phyloP scores from a whole-genome alignment of 2,888 invertebrate genomes.

The Galerucella calmariensis region DNA sequence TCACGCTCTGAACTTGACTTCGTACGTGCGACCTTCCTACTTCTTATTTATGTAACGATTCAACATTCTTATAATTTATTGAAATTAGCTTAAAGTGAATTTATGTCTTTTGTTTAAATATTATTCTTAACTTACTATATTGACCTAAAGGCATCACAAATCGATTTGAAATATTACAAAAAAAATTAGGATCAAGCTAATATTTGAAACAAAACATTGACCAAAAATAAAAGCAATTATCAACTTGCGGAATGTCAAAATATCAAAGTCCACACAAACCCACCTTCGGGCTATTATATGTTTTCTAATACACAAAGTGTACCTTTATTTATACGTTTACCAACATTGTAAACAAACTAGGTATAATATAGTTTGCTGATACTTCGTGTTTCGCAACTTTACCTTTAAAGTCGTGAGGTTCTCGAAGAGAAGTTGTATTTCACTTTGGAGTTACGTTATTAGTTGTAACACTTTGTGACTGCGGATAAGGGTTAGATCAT shows the following conservation, averaged over 20 bases:
- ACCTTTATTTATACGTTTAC: constrained; percentile 4
- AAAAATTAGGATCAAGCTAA: too few species aligned
- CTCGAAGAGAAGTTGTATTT: constrained; percentile 28
- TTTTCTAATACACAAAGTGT: constrained; percentile 1
- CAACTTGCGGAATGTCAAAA: not conserved
- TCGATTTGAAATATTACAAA: too few species aligned
- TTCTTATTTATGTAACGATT: too few species aligned
- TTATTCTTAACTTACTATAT: too few species aligned
- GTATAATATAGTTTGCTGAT: constrained; percentile 25
- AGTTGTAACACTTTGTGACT: constrained; percentile 37
- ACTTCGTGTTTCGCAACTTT: constrained; percentile 26
- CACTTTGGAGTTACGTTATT: constrained; percentile 37
- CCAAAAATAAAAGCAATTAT: not conserved
- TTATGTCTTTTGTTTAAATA: too few species aligned
- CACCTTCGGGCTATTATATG: not conserved
- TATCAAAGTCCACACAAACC: not conserved
- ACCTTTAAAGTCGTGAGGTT: constrained; percentile 34
- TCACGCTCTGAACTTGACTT: too few species aligned
- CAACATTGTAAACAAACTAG: constrained; percentile 30
- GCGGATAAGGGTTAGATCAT: constrained; percentile 32
- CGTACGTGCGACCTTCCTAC: too few species aligned
- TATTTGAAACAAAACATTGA: too few species aligned
- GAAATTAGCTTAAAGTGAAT: too few species aligned
- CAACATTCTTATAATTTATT: too few species aligned
- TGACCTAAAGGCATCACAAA: too few species aligned